phyloP scores from a whole-genome alignment of 2,113 vertebrate genomes.

The Myanophis thanlyinensis region DNA sequence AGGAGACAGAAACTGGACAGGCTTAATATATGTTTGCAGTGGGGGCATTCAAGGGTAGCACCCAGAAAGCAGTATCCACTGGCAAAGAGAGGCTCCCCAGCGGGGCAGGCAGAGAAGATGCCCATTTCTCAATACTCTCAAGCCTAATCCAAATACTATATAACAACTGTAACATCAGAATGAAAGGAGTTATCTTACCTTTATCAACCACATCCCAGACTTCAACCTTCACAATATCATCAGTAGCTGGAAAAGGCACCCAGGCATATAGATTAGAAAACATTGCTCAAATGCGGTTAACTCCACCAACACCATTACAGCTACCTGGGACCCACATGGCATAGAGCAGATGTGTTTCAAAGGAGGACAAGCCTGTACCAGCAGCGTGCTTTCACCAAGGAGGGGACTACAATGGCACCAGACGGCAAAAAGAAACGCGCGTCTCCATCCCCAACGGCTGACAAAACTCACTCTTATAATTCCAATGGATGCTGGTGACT shows the following conservation, averaged over 20 bases:
- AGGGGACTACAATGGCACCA: not conserved
- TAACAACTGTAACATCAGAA: not conserved
- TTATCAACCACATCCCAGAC: slow-evolving; percentile 99
- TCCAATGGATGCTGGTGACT: slow-evolving; percentile 99
- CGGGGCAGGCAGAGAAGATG: not conserved
- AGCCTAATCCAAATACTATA: not conserved
- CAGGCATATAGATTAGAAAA: slow-evolving; percentile 14
- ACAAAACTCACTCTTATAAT: slow-evolving; percentile 91
- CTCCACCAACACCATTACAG: not conserved
- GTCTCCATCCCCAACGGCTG: not conserved
- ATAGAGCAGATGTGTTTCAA: not conserved
- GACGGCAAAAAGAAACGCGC: not conserved
- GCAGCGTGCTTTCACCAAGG: not conserved
- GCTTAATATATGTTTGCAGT: not conserved
- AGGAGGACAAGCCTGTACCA: not conserved
- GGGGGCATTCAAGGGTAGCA: not conserved
- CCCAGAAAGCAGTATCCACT: not conserved
- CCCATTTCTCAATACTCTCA: not conserved
- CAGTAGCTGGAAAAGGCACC: slow-evolving; percentile 81
- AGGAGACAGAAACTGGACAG: not conserved
- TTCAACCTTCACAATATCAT: slow-evolving; percentile 97
- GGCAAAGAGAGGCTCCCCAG: not conserved
- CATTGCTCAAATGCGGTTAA: too few relatives aligned
- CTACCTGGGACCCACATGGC: not conserved
- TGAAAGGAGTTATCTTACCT: slow-evolving; percentile 75